Base-by-base conservation (phyloP, 2,797 vertebrate species). In the Enoplosus armatus region DNA sequence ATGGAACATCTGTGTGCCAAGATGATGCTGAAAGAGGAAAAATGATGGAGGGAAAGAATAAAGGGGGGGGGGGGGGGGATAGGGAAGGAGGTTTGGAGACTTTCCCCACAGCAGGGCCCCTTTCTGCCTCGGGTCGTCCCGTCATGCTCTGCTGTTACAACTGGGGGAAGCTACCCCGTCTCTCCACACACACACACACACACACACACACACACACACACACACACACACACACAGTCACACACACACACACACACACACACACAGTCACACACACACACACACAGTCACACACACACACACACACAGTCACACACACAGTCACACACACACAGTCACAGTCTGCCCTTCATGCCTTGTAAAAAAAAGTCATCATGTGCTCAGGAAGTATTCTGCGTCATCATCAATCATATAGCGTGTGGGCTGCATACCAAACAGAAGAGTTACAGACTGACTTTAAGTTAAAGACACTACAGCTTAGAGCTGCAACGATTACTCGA, bases 1-100 rank as follows among this genome's bases (percentile, higher is more conserved):
- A 92, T 89, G 82, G 63, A 86, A 85, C 90, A 89, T 93, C 88
- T 96, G 93, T 95, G 84, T 90, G 81, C 65, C 41, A 43, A 68
- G 79, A 88, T 76, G 83, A 91, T 62, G 80, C 63, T 15, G 69
- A 84, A 72, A 29, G 78, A 65, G 61, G 61, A 29, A 29, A 60
- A 83, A 63, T 77, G 69, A 75, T 63, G 82, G 73, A 65, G 67
- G 70, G 59, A 33, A 58, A 45, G 47, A 67, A 47, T 54, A 58
- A 63, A 35, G 26, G 29, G 67, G 31, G 50, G 53, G 72, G 74
- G 70, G 56, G 65, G 26, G 29, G 67, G 31, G 50, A 55, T 74
- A 75, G 70, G 56, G 65, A 75, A 68, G 45, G 35, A 24, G 24
- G 20, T 53, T 8, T n/a, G 60, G 59, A 72, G 75, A 74, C 54